Conservation (phyloP, 2,113 vertebrate species). For the Erythrolamprus reginae region DNA sequence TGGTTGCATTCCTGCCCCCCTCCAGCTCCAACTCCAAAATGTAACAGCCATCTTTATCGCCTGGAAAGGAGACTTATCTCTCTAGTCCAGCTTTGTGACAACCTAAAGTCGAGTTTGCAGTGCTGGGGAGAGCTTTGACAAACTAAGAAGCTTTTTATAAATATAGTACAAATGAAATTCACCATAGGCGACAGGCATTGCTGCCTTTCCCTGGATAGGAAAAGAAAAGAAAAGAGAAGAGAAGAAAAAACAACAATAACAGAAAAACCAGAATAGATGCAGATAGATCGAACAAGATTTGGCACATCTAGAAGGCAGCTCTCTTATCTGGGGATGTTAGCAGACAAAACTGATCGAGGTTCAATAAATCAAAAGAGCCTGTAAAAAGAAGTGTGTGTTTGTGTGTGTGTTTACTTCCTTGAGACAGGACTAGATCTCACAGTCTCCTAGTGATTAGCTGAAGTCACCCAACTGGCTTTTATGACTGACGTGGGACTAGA, state of each 20-base stretch:
- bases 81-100: neutral
- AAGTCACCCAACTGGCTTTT: too few relatives aligned
- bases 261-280: accelerated
- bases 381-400: neutral
- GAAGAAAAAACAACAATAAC: neutral
- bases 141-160: constrained; percentile 33
- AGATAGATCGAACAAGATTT: constrained; percentile 25
- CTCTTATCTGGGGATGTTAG: constrained; percentile 35
- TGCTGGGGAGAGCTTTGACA: neutral
- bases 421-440: too few relatives aligned
- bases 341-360: constrained; percentile 4
- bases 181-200: neutral
- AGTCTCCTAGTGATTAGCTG: too few relatives aligned
- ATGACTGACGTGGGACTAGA: too few relatives aligned
- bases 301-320: neutral
- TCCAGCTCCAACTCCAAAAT: neutral
- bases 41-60: neutral
- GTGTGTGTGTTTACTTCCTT: too few relatives aligned
- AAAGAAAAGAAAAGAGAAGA: neutral
- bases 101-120: neutral
- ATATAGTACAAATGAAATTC: constrained; percentile 10
- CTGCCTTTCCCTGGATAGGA: neutral
- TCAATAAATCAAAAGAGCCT: constrained; percentile 32
- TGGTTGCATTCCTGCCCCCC: too few relatives aligned
- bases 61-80: neutral